These are phyloP conservation scores for Irena cyanogastra DNA, from an alignment of 2,113 vertebrate species.

Conservation along the genomic window DNA sequence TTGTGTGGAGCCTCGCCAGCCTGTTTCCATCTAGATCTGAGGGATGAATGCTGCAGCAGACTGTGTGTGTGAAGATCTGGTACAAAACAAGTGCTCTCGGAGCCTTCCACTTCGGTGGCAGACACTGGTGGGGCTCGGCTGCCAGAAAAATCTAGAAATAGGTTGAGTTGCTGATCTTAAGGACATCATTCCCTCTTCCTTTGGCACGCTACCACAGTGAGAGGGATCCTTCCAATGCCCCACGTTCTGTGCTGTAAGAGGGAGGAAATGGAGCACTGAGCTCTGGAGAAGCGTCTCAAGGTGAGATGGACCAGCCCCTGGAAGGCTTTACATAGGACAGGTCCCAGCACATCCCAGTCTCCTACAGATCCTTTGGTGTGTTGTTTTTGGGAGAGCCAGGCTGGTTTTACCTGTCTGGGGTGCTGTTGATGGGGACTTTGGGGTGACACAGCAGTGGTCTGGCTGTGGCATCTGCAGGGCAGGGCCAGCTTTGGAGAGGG, in stretches of 20 bases:
- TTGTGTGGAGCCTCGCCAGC: neutral
- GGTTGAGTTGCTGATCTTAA: neutral
- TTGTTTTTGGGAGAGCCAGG: neutral
- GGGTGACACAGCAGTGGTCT: rapidly evolving
- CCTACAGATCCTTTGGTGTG: neutral
- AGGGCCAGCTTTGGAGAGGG: neutral
- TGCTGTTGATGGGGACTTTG: neutral
- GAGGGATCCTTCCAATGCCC: neutral
- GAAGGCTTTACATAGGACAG: neutral
- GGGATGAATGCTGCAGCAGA: neutral
- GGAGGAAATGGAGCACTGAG: neutral
- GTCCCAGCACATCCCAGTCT: neutral
- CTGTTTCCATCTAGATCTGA: neutral
- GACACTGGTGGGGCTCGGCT: rapidly evolving
- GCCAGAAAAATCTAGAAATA: neutral
- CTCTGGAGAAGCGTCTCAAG: rapidly evolving
- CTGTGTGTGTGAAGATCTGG: neutral
- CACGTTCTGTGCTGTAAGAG: neutral
- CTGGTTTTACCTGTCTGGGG: neutral
- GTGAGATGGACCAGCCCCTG: neutral
- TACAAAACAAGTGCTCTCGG: rapidly evolving
- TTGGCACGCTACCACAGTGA: neutral
- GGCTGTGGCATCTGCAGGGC: neutral
- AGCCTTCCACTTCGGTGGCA: neutral
- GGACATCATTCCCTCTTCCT: neutral